Evolutionary conservation across 2,797 vertebrate species (phyloP), one percentile per base, ranked within the genome.

Genomic region (Schizothorax lantsangensis): DNA sequence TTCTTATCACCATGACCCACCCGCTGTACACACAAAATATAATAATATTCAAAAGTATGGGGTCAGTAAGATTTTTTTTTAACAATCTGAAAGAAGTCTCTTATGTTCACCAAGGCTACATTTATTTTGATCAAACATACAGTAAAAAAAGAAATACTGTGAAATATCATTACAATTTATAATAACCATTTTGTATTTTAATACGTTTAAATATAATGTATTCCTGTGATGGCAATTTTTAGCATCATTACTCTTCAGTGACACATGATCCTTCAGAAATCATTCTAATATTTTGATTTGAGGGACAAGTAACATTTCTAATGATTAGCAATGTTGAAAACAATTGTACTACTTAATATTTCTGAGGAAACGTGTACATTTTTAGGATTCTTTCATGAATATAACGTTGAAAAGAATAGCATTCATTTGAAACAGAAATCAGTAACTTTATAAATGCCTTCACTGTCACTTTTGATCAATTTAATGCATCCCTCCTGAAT

Each of bases 1-100:
- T 98, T 99, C 94, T 97, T 99, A 91, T 99, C 98, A 7, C 98
- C 98, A 0, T 99, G 98, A 87, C 98, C 98, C 6, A 98, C 92
- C 73, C 98, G 97, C 98, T 99, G 91, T n/a, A 81, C 8, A 89
- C 84, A 89, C 87, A 52, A 15, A 81, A n/a, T 30, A 78, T n/a
- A 15, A n/a, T n/a, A 36, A 78, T 59, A 10, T 77, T 30, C 7
- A 47, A 30, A 74, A 30, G 14, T 9, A 26, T 30, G 14, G 12
- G 23, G 26, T 36, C 26, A 36, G 12, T 43, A n/a, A 43, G 10
- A 6, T 43, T 7, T 43, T 40, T 66, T 43, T 72, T 26, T 1
- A 8, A 26, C 45, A 45, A 45, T 71, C 6, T 40, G 5, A 49
- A 1, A 49, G 47, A 15, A 17, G 15, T 17, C 49, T 49, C 15